Base-by-base conservation (phyloP, 1,140 invertebrate genomes). In the Eupristina koningsbergeri region DNA sequence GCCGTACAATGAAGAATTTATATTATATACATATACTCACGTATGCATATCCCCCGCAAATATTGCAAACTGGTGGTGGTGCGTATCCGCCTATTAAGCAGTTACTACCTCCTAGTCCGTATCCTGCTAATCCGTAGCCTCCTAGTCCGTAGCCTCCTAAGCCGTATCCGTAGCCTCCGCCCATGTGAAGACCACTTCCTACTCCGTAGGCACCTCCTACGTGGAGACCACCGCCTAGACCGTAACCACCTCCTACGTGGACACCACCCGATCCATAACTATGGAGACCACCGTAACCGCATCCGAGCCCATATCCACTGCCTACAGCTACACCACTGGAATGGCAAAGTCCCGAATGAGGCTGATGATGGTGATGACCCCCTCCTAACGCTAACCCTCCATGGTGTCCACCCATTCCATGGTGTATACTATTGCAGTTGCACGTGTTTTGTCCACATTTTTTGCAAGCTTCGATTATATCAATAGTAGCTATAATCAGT, bases 381-480 rank as follows among this genome's bases (percentile, higher is more conserved):
- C 47, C 29, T 6, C 47, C 73, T 47, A 31, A 9, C 17, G 41
- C 3, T 6, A 22, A 3, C 26, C 76, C 58, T 41, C 36, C 26
- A 58, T 78, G 39, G 19, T 78, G 58, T 5, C 61, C 53, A 13
- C 34, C 53, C 29, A 26, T 11, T 53, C 47, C 29, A 26, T 19
- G 34, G 8, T 64, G 45, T 41, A 58, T 22, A 31, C n/a, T 75
- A 58, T n/a, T n/a, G n/a, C 76, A 84, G 19, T n/a, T 50, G 22
- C 78, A 80, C 36, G 19, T 2, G 41, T 69, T 26, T 26, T 64
- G n/a, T 8, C 74, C 84, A 17, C 83, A 84, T 50, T 80, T 83
- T 69, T 74, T 80, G 29, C 76, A 85, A 11, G 84, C 84, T 47
- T 81, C 79, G 1, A 9, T n/a, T 3, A 58, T 36, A 17, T 85